A percentile compares a stretch with the other conserved stretches of the same genome.
Conservation (phyloP, 1,140 invertebrate genomes). For the Drosophila ogumai region DNA sequence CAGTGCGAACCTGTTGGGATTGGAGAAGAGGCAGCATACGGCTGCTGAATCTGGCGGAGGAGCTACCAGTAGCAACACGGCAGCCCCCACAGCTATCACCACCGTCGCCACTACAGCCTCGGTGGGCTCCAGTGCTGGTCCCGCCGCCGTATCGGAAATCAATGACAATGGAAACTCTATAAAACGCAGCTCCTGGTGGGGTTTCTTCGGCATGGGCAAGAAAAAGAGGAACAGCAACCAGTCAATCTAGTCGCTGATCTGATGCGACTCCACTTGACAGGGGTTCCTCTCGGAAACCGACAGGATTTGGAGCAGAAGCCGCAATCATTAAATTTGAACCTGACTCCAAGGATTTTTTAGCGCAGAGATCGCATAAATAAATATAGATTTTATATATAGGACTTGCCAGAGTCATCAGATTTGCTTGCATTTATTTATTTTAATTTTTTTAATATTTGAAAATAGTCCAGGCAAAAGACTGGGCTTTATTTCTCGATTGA, state of each 20-base stretch:
- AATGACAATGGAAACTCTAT: too few relatives aligned
- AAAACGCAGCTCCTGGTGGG: conserved; percentile 45
- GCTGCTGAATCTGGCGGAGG: background rate
- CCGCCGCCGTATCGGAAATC: background rate
- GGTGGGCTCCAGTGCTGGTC: background rate
- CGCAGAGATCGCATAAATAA: background rate
- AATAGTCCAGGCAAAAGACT: too few relatives aligned
- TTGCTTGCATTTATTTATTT: background rate
- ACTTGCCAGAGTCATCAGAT: background rate
- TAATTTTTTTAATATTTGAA: too few relatives aligned
- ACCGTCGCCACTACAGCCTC: background rate
- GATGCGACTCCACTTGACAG: background rate
- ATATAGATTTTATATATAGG: background rate
- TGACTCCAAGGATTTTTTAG: background rate
- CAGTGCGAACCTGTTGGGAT: background rate
- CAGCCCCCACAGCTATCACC: too few relatives aligned
- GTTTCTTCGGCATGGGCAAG: conserved; percentile 41
- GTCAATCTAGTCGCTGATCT: conserved; percentile 2
- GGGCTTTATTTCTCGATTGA: too few relatives aligned
- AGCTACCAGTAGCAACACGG: background rate
- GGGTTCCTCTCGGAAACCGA: background rate
- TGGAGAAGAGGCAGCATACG: background rate
- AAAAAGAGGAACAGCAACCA: conserved; percentile 34
- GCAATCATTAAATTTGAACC: background rate
- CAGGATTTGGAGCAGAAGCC: background rate